Conservation (phyloP, 2,113 vertebrate species). For the Tragelaphus scriptus region DNA sequence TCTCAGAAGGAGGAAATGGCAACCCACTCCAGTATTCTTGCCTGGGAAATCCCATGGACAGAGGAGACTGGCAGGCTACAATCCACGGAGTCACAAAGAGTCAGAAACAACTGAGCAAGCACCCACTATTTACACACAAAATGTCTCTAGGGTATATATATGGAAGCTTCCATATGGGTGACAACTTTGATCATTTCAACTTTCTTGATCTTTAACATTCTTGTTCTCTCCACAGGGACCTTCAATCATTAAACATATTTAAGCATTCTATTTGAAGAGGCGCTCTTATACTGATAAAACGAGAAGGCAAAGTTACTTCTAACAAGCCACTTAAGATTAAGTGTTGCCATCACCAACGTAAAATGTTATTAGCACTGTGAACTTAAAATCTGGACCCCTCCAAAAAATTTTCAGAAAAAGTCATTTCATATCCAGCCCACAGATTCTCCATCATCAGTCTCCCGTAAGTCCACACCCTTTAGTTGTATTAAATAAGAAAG, state of each 20-base stretch:
- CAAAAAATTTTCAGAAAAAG: neutral
- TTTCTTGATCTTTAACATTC: neutral
- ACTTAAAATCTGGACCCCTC: neutral
- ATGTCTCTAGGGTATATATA: neutral
- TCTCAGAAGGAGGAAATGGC: neutral
- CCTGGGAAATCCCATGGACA: neutral
- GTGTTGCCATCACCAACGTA: neutral
- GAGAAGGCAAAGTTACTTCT: neutral
- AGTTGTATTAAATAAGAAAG: neutral
- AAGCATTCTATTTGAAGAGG: slow-evolving; percentile 40
- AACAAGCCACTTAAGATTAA: neutral
- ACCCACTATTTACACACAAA: neutral
- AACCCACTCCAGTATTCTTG: neutral
- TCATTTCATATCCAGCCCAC: neutral
- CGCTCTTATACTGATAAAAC: neutral
- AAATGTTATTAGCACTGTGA: neutral
- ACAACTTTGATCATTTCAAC: slow-evolving; percentile 8
- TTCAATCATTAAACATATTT: neutral
- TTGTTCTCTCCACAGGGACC: neutral
- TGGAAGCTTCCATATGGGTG: neutral
- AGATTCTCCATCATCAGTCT: neutral
- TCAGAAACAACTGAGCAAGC: neutral
- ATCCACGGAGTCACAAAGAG: neutral
- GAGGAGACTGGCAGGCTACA: neutral
- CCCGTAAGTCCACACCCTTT: neutral